Evolutionary conservation across 2,888 invertebrate genomes (phyloP), one percentile per base, ranked within the genome.

Genomic region (Drosophila mettleri): DNA sequence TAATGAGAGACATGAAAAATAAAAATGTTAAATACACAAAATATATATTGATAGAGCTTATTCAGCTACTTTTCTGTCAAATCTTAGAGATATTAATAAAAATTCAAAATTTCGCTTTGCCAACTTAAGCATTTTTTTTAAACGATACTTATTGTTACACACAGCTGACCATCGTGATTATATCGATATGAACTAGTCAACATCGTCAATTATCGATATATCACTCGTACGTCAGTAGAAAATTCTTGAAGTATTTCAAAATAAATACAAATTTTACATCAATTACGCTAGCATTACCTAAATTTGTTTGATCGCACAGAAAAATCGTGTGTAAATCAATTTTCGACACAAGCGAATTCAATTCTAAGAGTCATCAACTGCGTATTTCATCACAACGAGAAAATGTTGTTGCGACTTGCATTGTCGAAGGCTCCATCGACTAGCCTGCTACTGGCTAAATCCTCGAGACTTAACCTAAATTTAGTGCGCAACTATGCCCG

Each of bases 341-440:
- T 12, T 57, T 71, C 10, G 46, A 27, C 22, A 10, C 9, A 14
- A 43, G 36, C 33, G 22, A 54, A 16, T 18, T 16, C 10, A 45
- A 29, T 1, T 27, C 29, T 29, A 60, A 7, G 16, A 41, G 16
- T 1, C 16, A 20, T 1, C 16, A 2, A 51, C 12, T 16, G 46
- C 59, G 68, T 77, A 90, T 89, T 89, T 88, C 86, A 86, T 74
- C 86, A 88, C 59, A 80, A 68, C 61, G 62, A 43, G 55, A 88
- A 71, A 54, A 91, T 92, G 91, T 87, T 91, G 58, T 69, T 78
- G 45, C 82, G 90, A 57, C 65, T 88, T 62, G 89, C 87, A 64
- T 51, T 87, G 45, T 70, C 77, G 46, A 66, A 79, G 29, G 73
- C 75, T 31, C 73, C 88, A 51, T 67, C 86, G 52, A 45, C 54